Conservation (phyloP, 2,888 invertebrate genomes). For the Hemaris fuciformis region DNA sequence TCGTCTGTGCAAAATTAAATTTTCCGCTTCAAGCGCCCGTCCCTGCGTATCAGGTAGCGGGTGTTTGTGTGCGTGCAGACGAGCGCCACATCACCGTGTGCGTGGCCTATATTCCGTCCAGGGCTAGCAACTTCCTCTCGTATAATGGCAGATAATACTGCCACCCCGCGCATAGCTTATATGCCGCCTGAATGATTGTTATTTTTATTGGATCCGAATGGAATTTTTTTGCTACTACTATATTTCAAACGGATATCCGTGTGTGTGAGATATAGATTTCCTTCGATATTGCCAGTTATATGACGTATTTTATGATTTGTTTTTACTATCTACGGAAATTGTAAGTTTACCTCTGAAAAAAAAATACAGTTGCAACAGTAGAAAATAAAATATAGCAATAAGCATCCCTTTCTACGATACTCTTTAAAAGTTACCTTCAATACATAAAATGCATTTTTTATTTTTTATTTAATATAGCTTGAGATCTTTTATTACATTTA, state of each 20-base stretch:
- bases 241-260: neutral
- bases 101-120: constrained; percentile 62
- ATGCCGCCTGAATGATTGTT: constrained; percentile 41
- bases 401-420: too few species aligned
- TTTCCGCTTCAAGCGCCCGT: neutral
- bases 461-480: too few species aligned
- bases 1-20: neutral
- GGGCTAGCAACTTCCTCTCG: constrained; percentile 41
- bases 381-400: too few species aligned
- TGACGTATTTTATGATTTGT: neutral
- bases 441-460: too few species aligned
- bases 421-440: too few species aligned
- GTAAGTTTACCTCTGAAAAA: too few species aligned
- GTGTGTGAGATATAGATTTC: constrained; percentile 10
- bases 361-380: too few species aligned
- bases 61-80: constrained; percentile 5
- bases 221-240: constrained; percentile 1
- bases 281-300: neutral
- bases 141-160: constrained; percentile 44
- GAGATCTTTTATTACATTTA: too few species aligned
- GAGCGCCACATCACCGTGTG: constrained; percentile 40
- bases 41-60: neutral
- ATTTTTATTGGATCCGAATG: constrained; percentile 38
- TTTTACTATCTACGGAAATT: neutral
- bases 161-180: constrained; percentile 37